Evolutionary conservation across 2,888 invertebrate species (phyloP), one percentile per base, ranked within the genome.

Genomic region (Yponomeuta sedellus): DNA sequence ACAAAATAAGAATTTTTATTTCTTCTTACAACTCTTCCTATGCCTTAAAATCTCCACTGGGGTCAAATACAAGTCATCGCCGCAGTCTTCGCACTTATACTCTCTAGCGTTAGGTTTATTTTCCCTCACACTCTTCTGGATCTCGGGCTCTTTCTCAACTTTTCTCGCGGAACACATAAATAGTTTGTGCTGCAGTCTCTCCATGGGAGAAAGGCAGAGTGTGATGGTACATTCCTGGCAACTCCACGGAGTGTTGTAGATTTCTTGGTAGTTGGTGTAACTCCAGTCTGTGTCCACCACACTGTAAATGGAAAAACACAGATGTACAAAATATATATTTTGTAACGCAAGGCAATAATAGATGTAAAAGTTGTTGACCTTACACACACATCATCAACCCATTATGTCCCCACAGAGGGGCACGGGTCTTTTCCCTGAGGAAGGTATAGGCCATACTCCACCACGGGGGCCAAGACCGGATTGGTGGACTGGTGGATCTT

Each of bases 1-100:
- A 59, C 8, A 20, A 59, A 59, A 11, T 22, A 12, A 10, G 67
- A 8, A 59, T 6, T 61, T n/a, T 84, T 81, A 82, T 82, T 87
- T 81, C 69, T 75, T 75, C 70, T 81, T 82, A 82, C 94, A 94
- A 72, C 84, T 88, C 76, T 94, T 96, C 79, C 94, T 97, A 87
- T 98, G 98, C 74, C 94, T 96, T 69, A 98, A 91, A 79, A 97
- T 95, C 80, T 98, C 97, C 25, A 96, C 95, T 5, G 96, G 94
- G 12, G 96, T 95, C 71, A 97, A 85, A 74, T 93, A 91, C 67
- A 97, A 82, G 6, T 92, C 92, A 72, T 94, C 88, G 2, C 92
- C 86, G 83, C 98, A 98, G 72, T 82, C 91, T 11, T 93, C 88
- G 80, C 98, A 98, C 71, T 92, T 92, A 85, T 94, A 97, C 61